Conservation (phyloP, 1,140 invertebrate genomes). For the Danaus plexippus region DNA sequence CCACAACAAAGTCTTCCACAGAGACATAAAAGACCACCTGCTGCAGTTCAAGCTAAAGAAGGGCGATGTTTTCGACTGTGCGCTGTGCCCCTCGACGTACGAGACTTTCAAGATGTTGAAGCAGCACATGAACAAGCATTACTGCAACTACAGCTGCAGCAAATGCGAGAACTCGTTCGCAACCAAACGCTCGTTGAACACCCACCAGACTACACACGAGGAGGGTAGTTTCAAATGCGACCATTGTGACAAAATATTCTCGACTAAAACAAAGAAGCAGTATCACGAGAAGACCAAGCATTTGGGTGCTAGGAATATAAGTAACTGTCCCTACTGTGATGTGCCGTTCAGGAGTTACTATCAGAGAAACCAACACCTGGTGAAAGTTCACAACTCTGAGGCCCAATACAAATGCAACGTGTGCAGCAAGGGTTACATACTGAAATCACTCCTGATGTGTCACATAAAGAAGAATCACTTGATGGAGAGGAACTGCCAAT, state of each 20-base stretch:
- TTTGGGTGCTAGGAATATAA: conserved; percentile 43
- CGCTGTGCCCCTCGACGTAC: conserved; percentile 43
- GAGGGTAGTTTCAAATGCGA: conserved; percentile 58
- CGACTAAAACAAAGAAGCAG: conserved; percentile 41
- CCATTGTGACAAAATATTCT: conserved; percentile 50
- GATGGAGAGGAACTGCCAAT: conserved; percentile 58
- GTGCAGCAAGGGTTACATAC: conserved; percentile 44
- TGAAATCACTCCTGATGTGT: conserved; percentile 47
- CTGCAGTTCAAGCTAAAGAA: conserved; percentile 50
- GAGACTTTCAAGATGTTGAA: conserved; percentile 63
- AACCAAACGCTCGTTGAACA: conserved; percentile 43
- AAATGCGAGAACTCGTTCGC: conserved; percentile 46
- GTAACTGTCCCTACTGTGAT: conserved; percentile 51
- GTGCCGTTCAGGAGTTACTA: conserved; percentile 51
- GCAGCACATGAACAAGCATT: conserved; percentile 66
- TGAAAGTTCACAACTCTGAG: conserved; percentile 52
- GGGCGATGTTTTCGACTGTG: conserved; percentile 48
- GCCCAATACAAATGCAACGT: conserved; percentile 59
- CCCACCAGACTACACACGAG: conserved; percentile 42
- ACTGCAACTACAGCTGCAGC: conserved; percentile 45
- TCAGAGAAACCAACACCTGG: conserved; percentile 52
- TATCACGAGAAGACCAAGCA: conserved; percentile 55
- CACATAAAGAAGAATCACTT: conserved; percentile 59
- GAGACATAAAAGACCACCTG: conserved; percentile 51
- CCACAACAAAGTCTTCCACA: conserved; percentile 39